Conservation (phyloP, 2,113 vertebrate genomes). For the Entomyzon cyanotis region DNA sequence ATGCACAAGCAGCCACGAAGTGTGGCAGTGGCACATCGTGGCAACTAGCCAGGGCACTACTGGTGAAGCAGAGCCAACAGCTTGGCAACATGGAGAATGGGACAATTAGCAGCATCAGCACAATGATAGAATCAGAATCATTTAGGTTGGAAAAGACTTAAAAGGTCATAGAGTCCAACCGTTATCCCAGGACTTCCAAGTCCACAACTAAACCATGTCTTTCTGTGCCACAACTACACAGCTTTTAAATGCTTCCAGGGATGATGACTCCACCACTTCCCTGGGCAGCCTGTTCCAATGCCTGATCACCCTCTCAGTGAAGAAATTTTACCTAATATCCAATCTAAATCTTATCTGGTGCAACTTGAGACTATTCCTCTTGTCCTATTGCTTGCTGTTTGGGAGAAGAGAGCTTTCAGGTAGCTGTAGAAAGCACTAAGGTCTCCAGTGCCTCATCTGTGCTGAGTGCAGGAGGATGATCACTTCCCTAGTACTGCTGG, state of each 20-base stretch:
- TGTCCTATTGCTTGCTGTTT: background rate
- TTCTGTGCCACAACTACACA: background rate
- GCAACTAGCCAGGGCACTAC: background rate
- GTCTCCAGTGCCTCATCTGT: background rate
- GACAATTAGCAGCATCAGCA: fast-evolving
- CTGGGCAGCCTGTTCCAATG: background rate
- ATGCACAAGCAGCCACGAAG: fast-evolving
- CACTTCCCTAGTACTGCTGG: background rate
- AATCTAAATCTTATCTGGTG: background rate
- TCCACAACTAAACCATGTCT: background rate
- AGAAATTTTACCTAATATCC: background rate
- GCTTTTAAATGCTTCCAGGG: background rate
- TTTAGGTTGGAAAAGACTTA: background rate
- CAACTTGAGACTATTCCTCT: background rate
- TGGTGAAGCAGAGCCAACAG: background rate
- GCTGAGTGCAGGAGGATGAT: background rate
- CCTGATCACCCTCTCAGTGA: background rate
- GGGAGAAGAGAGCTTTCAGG: background rate
- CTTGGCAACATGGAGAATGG: fast-evolving
- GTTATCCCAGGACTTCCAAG: background rate
- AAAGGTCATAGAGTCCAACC: background rate
- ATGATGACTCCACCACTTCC: too few species aligned
- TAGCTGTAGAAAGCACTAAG: background rate
- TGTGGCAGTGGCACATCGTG: fast-evolving
- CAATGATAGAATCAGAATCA: background rate